Evolutionary conservation across 2,888 invertebrate genomes (phyloP), one percentile per base, ranked within the genome.

Genomic region (Drosophila kanekoi): DNA sequence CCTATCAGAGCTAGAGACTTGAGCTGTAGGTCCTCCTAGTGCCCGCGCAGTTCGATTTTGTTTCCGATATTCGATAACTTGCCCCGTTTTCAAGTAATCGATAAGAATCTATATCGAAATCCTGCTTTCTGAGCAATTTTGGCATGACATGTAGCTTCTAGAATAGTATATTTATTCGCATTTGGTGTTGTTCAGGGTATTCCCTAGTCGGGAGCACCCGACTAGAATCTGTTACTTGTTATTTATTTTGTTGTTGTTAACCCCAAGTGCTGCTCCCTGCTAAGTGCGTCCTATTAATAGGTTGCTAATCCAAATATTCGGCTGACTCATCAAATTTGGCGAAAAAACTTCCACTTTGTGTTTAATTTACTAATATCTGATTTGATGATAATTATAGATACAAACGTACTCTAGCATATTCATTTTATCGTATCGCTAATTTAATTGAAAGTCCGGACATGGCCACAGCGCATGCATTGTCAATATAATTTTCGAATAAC

Each of bases 251-350:
- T 8, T 28, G 1, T 28, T 28, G 28, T 28, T 28, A 28, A 28
- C 8, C 28, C 28, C 6, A 14, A 14, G 4, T 43, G 33, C 6
- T 44, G 9, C 9, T 37, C 14, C 18, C 4, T 14, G 5, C 44
- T 13, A 11, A 47, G 20, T 4, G 48, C 3, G 38, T 28, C 28
- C 56, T 53, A 54, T 43, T 54, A 71, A 76, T 76, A 59, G 48
- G n/a, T 10, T 45, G 14, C 13, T 58, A 57, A 16, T 28, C 35
- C 9, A 56, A 68, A 18, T 43, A 49, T 40, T 18, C 13, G 11
- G 14, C 41, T 63, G 63, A 73, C 13, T 77, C 64, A 77, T 35
- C n/a, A 51, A 58, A 35, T 14, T 44, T 13, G 20, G 37, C 37
- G 8, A 56, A 56, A 68, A 71, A 47, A 33, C 13, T 47, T 43